Base-by-base conservation (phyloP, 2,888 invertebrate species). In the Eupithecia abbreviata region DNA sequence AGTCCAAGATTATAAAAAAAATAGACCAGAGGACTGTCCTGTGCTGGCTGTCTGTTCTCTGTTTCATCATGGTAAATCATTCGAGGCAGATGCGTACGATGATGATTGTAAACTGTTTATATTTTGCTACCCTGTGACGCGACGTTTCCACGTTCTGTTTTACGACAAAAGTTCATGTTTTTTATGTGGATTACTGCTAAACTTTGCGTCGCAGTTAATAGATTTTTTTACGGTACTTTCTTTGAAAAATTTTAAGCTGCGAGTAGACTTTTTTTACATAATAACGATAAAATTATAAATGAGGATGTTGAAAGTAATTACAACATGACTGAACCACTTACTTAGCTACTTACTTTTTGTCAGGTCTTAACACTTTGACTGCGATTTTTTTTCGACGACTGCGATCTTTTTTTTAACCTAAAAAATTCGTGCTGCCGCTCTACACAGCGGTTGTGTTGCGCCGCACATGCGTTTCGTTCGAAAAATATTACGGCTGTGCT, bases 121-220 rank as follows among this genome's bases (percentile, higher is more conserved):
- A 10, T 12, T 72, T 62, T 15, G 5, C 30, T 77, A 71, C 69
- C 66, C 78, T 78, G 76, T 76, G 76, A n/a, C 55, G 18, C 13
- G 55, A 73, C 49, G 30, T 69, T 70, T 18, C 68, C 58, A 71
- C 75, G 66, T 78, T 76, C 68, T 69, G 69, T 55, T 78, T 78
- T 76, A 74, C 78, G 76, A 72, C 69, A 45, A 72, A 78, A 78
- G 74, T 78, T 76, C 69, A 10, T 4, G 42, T 66, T 10, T n/a
- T 68, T 69, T 69, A 69, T 69, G 47, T n/a, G 69, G 43, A 69
- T 45, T 45, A 69, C 69, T 69, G 45, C 30, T 3, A 12, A 47
- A 69, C 69, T 69, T 47, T 47, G 18, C 45, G 45, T 69, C 69
- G 12, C n/a, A 4, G 67, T 43, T 68, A n/a, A 68, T 68, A 69